Base-by-base conservation (phyloP, 2,888 invertebrate genomes). In the Hermaeophaga mercurialis region DNA sequence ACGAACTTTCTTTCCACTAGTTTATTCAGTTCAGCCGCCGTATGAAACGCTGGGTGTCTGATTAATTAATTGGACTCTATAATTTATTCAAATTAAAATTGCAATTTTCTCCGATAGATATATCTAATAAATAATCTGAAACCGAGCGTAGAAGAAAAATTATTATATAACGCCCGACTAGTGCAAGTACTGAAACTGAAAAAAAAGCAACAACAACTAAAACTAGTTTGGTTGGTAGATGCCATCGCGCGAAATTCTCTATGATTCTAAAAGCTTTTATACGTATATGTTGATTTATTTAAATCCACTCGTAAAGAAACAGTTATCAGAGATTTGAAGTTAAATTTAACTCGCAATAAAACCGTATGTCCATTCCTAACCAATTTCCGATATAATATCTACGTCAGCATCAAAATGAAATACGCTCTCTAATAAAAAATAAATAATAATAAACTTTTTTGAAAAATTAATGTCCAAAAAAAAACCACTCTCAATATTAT, bases 201-300 rank as follows among this genome's bases (percentile, higher is more conserved):
- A 57, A 34, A 49, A 50, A 43, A 58, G 41, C 48, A 56, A 54
- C 54, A 62, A 52, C 54, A 54, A 31, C 36, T 56, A 11, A 58
- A 62, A 59, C 62, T 55, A 54, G 59, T 58, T 56, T 56, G 26
- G 47, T 38, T 39, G 39, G 53, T 59, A 46, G 49, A 56, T 57
- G 56, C 55, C 53, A 62, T 58, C 61, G 56, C 60, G 61, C 58
- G 56, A 63, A 63, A 46, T 54, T 58, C 56, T 56, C 14, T 50
- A 49, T 12, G 41, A 54, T 33, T 60, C 52, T 45, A 56, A 55
- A 60, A 56, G 50, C 56, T 54, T 58, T 56, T 61, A 59, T 54
- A 52, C 54, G 54, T 63, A 54, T 64, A 64, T 59, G 63, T 57
- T 66, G 64, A 66, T 65, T 66, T 66, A 67, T 67, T 66, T 64